Evolutionary conservation across 2,888 invertebrate species (phyloP), one percentile per base, ranked within the genome.

Genomic region (Clanis bilineata): DNA sequence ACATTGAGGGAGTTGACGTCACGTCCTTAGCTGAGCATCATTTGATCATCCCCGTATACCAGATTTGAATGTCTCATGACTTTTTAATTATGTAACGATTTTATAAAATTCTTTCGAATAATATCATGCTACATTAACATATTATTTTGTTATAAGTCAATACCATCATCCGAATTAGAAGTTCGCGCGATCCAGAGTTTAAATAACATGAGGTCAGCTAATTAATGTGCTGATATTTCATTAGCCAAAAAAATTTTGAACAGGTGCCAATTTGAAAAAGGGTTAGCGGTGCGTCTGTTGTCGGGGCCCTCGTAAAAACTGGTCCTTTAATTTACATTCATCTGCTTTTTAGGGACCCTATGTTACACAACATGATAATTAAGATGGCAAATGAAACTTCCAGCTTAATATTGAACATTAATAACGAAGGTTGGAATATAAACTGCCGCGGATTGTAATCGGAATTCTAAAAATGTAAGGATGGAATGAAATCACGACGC

Each of bases 391-490:
- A 32, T 51, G 0, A 9, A 51, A 28, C n/a, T 28, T n/a, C 1
- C 18, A 10, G 18, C 18, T 28, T 10, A 44, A 22, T 12, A 23
- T 23, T 15, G 56, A 57, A 54, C 36, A 38, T 62, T 64, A 63
- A 63, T 44, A 58, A 59, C 51, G 58, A 69, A 70, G 56, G 56
- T 56, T 58, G 61, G 62, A 67, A 64, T 60, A 61, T 59, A 71
- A 70, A 74, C 69, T 66, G 67, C 51, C 28, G 1, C 28, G 32
- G 51, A 51, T 51, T 51, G 51, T 51, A 51, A 18, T 69, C 74
- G 68, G 72, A 74, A 82, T 80, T 81, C 76, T 76, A 79, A 82
- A 86, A 83, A 79, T 74, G 78, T 77, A 81, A 80, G 81, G 78
- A 80, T 80, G 76, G 74, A 75, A 78, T 76, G 70, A 70, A 74